Evolutionary conservation across 2,797 vertebrate species (phyloP).

Genomic region (Melopsittacus undulatus): DNA sequence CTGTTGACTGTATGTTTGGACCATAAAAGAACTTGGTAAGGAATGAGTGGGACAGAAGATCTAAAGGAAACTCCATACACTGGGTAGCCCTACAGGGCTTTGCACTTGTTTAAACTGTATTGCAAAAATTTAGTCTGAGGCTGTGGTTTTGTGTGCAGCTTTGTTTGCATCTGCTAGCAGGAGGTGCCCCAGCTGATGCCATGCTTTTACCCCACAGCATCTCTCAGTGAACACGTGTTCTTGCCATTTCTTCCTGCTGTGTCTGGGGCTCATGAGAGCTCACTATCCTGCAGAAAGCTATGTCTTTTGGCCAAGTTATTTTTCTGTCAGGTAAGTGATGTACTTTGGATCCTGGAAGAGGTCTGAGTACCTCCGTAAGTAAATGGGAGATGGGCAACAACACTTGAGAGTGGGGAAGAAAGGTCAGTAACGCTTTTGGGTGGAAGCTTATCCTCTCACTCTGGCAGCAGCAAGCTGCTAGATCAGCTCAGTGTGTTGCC

Average conservation of each 20-base stretch:
- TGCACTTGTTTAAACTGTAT: not conserved
- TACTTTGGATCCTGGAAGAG: too few relatives aligned
- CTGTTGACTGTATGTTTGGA: not conserved
- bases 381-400: not conserved
- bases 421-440: accelerated
- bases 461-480: not conserved
- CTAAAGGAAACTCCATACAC: not conserved
- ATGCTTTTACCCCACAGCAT: not conserved
- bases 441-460: accelerated
- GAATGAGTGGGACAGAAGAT: not conserved
- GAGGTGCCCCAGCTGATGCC: not conserved
- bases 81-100: not conserved
- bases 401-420: not conserved
- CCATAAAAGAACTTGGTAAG: not conserved
- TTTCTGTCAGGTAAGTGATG: not conserved
- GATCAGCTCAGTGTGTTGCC: accelerated
- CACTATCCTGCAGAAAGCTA: not conserved
- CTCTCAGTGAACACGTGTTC: accelerated
- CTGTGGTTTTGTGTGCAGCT: not conserved
- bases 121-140: not conserved
- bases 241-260: not conserved
- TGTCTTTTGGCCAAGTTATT: not conserved
- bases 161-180: not conserved
- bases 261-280: not conserved
- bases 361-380: not conserved